These are phyloP conservation scores for Trichonephila inaurata DNA, from an alignment of 1,140 invertebrate genomes.

Conservation along the genomic window DNA sequence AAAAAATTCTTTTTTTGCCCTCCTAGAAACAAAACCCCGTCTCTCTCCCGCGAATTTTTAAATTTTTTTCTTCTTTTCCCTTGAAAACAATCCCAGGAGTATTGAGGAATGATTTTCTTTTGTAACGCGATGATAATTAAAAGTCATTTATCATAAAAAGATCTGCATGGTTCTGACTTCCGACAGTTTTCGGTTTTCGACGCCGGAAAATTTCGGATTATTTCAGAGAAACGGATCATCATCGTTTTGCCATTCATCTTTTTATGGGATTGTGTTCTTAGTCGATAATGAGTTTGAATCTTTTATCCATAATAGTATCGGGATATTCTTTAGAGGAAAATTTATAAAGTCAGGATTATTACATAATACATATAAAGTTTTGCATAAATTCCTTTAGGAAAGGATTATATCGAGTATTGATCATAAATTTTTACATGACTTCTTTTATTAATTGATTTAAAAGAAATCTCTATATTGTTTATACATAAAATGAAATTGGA, in stretches of 20 bases:
- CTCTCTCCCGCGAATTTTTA: neutral
- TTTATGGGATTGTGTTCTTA: neutral
- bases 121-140: conserved; percentile 59
- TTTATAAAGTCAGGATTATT: neutral
- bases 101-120: conserved; percentile 68
- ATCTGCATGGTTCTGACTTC: conserved; percentile 30
- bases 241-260: conserved; percentile 8
- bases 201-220: conserved; percentile 8
- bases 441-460: no score
- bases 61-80: neutral
- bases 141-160: conserved; percentile 57
- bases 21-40: conserved; percentile 21
- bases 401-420: no score
- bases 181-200: conserved; percentile 5
- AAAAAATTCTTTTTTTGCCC: neutral
- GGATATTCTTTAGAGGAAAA: neutral
- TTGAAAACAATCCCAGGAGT: conserved; percentile 22
- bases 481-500: no score
- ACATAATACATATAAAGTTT: neutral
- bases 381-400: no score
- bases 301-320: neutral
- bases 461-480: no score
- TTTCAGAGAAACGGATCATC: neutral
- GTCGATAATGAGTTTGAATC: neutral
- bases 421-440: no score